Conservation (phyloP, 2,113 vertebrate species). For the Dicerorhinus sumatrensis region DNA sequence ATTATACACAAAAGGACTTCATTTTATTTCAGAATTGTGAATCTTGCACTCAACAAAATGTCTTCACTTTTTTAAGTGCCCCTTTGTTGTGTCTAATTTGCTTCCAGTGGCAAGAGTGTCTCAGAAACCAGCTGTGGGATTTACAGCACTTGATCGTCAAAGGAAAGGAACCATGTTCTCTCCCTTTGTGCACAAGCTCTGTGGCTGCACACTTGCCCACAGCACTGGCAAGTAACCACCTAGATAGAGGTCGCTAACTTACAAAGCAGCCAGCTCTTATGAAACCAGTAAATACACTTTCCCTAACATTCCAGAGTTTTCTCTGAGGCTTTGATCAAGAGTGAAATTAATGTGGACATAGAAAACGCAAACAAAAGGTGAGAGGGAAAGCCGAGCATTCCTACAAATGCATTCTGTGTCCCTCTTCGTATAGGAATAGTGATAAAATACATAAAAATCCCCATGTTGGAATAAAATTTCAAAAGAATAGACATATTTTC, state of each 20-base stretch:
- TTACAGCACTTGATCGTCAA: background rate
- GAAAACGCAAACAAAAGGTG: background rate
- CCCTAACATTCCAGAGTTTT: background rate
- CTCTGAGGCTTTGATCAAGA: background rate
- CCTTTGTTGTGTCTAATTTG: background rate
- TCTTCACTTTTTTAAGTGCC: background rate
- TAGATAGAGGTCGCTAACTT: background rate
- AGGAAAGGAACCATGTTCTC: background rate
- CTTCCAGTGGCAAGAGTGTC: background rate
- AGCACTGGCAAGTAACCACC: background rate
- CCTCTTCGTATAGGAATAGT: background rate
- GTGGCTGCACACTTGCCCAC: accelerated
- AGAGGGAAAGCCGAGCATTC: background rate
- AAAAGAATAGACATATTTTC: background rate
- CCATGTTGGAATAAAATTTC: background rate
- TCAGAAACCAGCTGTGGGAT: background rate
- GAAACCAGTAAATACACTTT: background rate
- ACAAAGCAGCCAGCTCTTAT: background rate
- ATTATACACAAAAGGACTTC: background rate
- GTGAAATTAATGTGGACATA: background rate
- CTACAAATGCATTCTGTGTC: background rate
- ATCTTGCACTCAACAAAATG: background rate
- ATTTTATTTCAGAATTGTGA: conserved; percentile 1
- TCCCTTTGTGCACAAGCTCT: background rate
- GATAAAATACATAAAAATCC: background rate